Conservation (phyloP, 2,113 vertebrate species). For the Sinocyclocheilus grahami region DNA sequence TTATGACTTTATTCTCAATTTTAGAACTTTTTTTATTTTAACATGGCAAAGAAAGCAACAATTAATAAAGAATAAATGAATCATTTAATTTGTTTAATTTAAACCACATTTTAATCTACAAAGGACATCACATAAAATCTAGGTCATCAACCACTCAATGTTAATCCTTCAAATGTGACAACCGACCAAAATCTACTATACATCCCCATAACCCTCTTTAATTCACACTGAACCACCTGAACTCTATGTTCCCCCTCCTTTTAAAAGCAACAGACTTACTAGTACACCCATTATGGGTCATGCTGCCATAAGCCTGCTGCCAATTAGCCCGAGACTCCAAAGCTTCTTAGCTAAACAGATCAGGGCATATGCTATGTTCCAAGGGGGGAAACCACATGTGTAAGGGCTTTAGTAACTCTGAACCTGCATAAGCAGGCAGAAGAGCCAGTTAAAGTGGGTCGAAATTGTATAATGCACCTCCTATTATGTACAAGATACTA, state of each 20-base stretch:
- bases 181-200: background rate
- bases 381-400: background rate
- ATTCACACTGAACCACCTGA: background rate
- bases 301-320: background rate
- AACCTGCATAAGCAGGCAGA: background rate
- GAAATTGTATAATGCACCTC: background rate
- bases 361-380: constrained; percentile 55
- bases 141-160: background rate
- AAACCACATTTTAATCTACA: background rate
- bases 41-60: background rate
- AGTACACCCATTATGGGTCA: background rate
- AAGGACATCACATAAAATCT: background rate
- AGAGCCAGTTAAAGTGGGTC: background rate
- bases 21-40: background rate
- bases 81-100: background rate
- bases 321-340: constrained; percentile 39
- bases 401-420: background rate
- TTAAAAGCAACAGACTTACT: constrained; percentile 55
- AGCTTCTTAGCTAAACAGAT: constrained; percentile 63
- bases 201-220: constrained; percentile 17
- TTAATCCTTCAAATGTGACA: constrained; percentile 12
- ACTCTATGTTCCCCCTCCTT: constrained; percentile 26
- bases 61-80: background rate
- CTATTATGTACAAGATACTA: background rate
- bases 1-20: background rate